Base-by-base conservation (phyloP, 2,888 invertebrate genomes). In the Parascotia fuliginaria region DNA sequence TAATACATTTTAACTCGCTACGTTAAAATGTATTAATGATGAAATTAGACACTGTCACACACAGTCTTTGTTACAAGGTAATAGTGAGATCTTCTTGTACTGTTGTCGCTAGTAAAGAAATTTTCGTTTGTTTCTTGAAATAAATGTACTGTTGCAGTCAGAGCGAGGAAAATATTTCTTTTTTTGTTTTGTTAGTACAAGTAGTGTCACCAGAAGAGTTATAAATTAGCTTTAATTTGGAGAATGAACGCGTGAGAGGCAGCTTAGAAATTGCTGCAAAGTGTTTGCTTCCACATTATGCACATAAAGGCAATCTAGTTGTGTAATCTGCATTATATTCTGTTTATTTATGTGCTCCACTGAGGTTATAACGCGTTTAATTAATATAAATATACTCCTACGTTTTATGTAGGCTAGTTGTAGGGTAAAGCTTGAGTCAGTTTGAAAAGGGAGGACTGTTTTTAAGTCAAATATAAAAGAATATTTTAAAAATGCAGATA, bases 241-340 rank as follows among this genome's bases (percentile, higher is more conserved):
- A 42, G 16, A 41, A 33, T 42, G 42, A 45, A 53, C 39, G 56
- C 54, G 58, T 24, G 13, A 40, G 43, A 42, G 60, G 44, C 55
- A 51, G 68, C 49, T 57, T 52, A 63, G 54, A 51, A 38, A 54
- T 47, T 39, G 54, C 52, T 28, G 6, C 33, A 46, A 37, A 59
- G 60, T 56, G 45, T 43, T 46, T 44, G 60, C 40, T 60, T 19
- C 37, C 43, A 34, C 28, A 34, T 55, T 48, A 27, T 55, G 16
- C 40, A 31, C 46, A 33, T 44, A 50, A 42, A 42, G 9, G 39
- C 47, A 60, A 54, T 44, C 39, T 44, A 49, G 31, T 52, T 22
- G 49, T 54, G 48, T 54, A 62, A 36, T 22, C 43, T 62, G 33
- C 50, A 56, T 66, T 60, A 66, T 63, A 45, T 41, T 56, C 51